phyloP scores from a whole-genome alignment of 2,113 vertebrate species.

The Ibidorhyncha struthersii region DNA sequence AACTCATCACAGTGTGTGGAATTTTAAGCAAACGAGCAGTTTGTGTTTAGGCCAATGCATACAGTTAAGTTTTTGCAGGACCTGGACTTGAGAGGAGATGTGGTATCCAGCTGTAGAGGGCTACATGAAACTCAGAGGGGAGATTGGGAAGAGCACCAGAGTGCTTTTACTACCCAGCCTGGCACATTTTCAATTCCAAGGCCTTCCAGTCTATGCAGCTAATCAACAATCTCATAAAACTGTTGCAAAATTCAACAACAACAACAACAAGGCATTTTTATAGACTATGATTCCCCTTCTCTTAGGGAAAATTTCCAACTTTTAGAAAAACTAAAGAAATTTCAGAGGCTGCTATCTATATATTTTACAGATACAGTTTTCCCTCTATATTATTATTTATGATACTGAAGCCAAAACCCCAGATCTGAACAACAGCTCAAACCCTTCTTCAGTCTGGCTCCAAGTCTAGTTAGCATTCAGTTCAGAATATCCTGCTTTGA shows the following conservation, averaged over 20 bases:
- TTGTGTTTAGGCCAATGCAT: not conserved
- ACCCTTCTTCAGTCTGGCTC: not conserved
- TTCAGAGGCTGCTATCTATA: not conserved
- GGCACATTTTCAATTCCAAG: constrained; percentile 73
- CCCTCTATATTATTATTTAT: not conserved
- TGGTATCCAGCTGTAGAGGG: not conserved
- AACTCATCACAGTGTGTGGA: not conserved
- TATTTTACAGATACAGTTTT: not conserved
- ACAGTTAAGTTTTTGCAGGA: not conserved
- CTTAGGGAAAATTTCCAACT: not conserved
- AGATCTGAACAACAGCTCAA: not conserved
- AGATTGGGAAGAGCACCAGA: not conserved
- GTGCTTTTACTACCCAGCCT: constrained; percentile 65
- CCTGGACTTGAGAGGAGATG: not conserved
- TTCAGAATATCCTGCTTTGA: constrained; percentile 55
- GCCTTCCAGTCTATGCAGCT: constrained; percentile 68
- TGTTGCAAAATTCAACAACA: constrained; percentile 32
- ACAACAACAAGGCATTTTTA: not conserved
- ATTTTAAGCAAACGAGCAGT: not conserved
- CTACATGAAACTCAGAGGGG: not conserved
- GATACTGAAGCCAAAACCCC: not conserved
- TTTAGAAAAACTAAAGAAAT: not conserved
- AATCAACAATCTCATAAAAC: constrained; percentile 75
- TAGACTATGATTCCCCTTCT: not conserved
- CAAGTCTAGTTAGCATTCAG: constrained; percentile 52